phyloP scores from a whole-genome alignment of 2,888 invertebrate species.

The Acholoe squamosa region DNA sequence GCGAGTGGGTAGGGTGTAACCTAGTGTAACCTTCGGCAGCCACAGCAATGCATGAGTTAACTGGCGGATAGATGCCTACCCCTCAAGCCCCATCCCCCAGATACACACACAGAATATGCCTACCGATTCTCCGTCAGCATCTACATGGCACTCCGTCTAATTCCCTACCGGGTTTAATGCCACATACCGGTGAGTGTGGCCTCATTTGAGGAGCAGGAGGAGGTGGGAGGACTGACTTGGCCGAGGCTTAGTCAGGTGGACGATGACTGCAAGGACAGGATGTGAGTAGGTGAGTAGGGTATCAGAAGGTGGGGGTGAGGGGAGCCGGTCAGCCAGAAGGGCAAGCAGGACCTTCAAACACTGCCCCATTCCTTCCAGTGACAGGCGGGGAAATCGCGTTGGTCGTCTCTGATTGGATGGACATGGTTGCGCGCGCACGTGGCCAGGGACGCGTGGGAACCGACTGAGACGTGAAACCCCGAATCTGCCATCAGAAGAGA shows the following conservation, averaged over 20 bases:
- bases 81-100: neutral
- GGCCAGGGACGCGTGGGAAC: conserved; percentile 5
- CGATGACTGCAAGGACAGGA: too few relatives aligned
- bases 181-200: neutral
- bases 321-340: neutral
- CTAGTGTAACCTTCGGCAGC: too few relatives aligned
- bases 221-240: neutral
- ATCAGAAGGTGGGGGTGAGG: neutral
- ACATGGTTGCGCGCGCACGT: neutral
- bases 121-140: neutral
- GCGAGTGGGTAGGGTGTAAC: too few relatives aligned
- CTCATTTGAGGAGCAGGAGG: neutral
- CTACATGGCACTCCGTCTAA: neutral
- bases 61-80: neutral
- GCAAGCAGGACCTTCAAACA: neutral
- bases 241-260: too few relatives aligned
- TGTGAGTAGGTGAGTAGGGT: too few relatives aligned
- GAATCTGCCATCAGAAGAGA: conserved; percentile 2
- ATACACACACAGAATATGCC: neutral
- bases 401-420: conserved; percentile 3
- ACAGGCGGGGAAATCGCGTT: neutral
- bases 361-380: neutral
- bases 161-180: neutral
- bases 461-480: conserved; percentile 9
- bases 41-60: conserved; percentile 17